Base-by-base conservation (phyloP, 2,113 vertebrate genomes). In the Hippocampus guttulatus region DNA sequence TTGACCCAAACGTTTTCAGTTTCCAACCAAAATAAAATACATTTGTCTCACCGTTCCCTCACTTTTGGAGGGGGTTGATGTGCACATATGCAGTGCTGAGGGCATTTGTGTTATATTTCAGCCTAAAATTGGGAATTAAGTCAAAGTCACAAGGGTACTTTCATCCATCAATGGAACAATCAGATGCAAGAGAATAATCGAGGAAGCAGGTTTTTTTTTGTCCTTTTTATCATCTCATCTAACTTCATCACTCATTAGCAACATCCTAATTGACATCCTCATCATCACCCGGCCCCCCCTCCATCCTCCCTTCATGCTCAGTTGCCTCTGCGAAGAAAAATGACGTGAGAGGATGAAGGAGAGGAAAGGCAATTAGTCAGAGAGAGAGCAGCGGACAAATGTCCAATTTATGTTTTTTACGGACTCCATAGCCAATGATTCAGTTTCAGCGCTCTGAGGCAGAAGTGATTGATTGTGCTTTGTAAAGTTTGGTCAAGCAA, bases 151-250 rank as follows among this genome's bases (percentile, higher is more conserved):
- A 14, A 3, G 11, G 20, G 20, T 30, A 30, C 64, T 38, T 10
- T 45, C 6, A 40, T 3, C 40, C 47, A 77, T 68, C 71, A 51
- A 70, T 0, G 14, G 40, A 54, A 51, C 38, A 21, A 71, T 78
- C 70, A 67, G 63, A 76, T 63, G 65, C 45, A 66, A 72, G 77
- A 67, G 40, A 21, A 57, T 43, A 58, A 45, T 51, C 21, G 63
- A 70, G 54, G 21, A 20, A 11, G 43, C 0, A 7, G 2, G 9
- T 30, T 14, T 47, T 66, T 64, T 64, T 65, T 65, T n/a, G 8
- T 43, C 30, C 9, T 70, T 57, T 67, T 67, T 74, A 79, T 85
- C 80, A 47, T 18, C 67, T 72, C 54, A 73, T 86, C 76, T 73
- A 60, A 75, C 71, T 81, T 67, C 68, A 75, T 75, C 64, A 73